Evolutionary conservation across 2,888 invertebrate genomes (phyloP).

Genomic region (Carabus problematicus): DNA sequence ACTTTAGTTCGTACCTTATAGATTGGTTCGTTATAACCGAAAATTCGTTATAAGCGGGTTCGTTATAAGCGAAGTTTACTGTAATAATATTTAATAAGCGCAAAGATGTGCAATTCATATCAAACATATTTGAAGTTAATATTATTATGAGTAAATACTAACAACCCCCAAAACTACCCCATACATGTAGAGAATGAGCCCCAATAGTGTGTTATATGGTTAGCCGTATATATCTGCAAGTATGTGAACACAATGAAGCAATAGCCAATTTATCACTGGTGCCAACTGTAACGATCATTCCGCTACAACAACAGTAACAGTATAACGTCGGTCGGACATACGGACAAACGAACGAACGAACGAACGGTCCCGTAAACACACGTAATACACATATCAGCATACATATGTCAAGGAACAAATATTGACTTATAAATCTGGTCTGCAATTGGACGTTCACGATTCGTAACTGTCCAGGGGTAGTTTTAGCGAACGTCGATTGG

Average conservation of each 20-base stretch:
- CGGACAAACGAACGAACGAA: too few relatives aligned
- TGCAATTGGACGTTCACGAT: conserved; percentile 58
- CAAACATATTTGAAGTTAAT: conserved; percentile 38
- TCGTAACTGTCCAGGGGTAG: conserved; percentile 52
- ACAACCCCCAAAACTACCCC: too few relatives aligned
- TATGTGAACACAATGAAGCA: conserved; percentile 50
- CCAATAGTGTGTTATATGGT: too few relatives aligned
- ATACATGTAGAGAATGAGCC: too few relatives aligned
- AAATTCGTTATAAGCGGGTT: too few relatives aligned
- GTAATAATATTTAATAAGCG: conserved; percentile 24
- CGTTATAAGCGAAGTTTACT: too few relatives aligned
- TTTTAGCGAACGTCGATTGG: conserved; percentile 50
- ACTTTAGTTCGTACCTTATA: too few relatives aligned
- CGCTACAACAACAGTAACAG: conserved; percentile 1
- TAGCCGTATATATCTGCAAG: conserved; percentile 1
- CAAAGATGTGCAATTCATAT: conserved; percentile 52
- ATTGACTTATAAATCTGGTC: conserved; percentile 60
- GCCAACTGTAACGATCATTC: conserved; percentile 54
- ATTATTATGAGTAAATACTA: too few relatives aligned
- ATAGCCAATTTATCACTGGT: conserved; percentile 54
- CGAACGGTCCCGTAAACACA: conserved; percentile 2
- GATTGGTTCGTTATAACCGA: too few relatives aligned
- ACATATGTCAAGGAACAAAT: conserved; percentile 54
- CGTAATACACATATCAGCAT: conserved; percentile 17
- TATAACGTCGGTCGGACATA: too few relatives aligned